Evolutionary conservation across 2,113 vertebrate species (phyloP).

Genomic region (Struthidea cinerea): DNA sequence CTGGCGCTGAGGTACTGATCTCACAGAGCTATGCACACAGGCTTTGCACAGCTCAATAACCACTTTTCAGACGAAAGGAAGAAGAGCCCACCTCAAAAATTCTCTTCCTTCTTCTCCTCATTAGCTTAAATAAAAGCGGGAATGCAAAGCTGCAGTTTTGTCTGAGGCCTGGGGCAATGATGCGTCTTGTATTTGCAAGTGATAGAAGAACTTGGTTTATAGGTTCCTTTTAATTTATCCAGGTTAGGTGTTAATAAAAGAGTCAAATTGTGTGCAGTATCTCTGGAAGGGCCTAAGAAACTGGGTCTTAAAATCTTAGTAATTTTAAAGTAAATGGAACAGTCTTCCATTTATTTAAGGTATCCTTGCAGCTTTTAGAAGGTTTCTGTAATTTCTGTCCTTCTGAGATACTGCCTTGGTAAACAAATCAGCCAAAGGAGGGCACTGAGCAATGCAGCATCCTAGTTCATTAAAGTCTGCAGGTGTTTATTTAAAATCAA

Average conservation of each 20-base stretch:
- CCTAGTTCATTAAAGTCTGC: background rate
- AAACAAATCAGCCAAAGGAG: background rate
- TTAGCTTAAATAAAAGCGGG: background rate
- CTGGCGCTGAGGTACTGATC: background rate
- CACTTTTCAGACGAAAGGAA: background rate
- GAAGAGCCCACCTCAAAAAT: slow-evolving; percentile 4
- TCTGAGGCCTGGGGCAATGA: background rate
- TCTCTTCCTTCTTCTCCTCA: slow-evolving; percentile 23
- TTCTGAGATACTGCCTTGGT: background rate
- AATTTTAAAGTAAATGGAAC: background rate
- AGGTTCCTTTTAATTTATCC: background rate
- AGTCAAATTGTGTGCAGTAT: background rate
- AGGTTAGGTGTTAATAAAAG: background rate
- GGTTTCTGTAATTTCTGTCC: background rate
- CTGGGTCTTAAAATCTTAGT: background rate
- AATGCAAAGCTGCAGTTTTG: background rate
- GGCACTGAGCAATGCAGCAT: background rate
- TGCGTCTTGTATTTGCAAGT: background rate
- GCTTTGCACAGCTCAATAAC: background rate
- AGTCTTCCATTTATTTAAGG: background rate
- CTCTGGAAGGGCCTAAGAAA: background rate
- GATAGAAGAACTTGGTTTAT: background rate
- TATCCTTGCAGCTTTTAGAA: background rate
- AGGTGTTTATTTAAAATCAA: background rate
- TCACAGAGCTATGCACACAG: background rate